phyloP scores from a whole-genome alignment of 2,113 vertebrate genomes.

The Eira barbara region DNA sequence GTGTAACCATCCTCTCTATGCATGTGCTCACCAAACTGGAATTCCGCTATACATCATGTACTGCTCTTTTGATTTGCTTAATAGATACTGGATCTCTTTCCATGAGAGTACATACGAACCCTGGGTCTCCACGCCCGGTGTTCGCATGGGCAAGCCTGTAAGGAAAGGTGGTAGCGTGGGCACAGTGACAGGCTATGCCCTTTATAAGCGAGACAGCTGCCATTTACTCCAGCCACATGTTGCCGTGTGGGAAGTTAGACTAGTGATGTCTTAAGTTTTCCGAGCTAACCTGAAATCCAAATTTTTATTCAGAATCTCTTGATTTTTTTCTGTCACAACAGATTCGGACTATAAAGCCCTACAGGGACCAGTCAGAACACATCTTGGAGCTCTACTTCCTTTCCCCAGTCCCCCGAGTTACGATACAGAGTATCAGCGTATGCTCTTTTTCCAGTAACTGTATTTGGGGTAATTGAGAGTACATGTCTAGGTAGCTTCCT shows the following conservation, averaged over 20 bases:
- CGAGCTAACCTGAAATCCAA: neutral
- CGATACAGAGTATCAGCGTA: neutral
- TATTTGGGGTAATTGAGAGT: neutral
- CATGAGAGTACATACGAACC: neutral
- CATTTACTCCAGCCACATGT: neutral
- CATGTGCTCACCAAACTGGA: neutral
- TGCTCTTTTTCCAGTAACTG: neutral
- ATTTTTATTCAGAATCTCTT: neutral
- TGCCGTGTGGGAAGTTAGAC: neutral
- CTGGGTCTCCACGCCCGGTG: neutral
- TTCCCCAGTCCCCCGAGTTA: neutral
- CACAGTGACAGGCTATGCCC: neutral
- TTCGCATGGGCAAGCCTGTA: neutral
- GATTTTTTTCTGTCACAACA: neutral
- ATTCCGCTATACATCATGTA: neutral
- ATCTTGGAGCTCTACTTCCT: neutral
- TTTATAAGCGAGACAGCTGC: neutral
- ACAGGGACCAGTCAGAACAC: neutral
- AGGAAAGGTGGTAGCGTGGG: neutral
- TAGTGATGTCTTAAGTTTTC: neutral
- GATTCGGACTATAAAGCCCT: neutral
- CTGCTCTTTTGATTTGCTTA: neutral
- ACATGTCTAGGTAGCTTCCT: slow-evolving; percentile 31
- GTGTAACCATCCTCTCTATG: neutral
- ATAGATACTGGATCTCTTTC: neutral